phyloP scores from a whole-genome alignment of 1,140 invertebrate species.

The Riptortus pedestris region DNA sequence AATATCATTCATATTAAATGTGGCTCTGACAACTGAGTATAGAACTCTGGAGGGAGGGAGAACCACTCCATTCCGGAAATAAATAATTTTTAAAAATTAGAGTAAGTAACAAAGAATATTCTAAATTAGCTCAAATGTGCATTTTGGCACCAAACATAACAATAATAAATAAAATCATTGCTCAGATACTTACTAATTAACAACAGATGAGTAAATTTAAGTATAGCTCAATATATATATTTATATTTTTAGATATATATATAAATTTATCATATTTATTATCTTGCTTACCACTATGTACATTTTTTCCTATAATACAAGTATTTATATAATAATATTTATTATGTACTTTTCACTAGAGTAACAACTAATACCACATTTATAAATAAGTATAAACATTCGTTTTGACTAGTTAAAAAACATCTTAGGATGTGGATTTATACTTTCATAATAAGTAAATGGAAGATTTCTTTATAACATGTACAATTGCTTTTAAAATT shows the following conservation, averaged over 20 bases:
- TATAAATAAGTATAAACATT: slow-evolving; percentile 15
- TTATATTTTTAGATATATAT: slow-evolving; percentile 16
- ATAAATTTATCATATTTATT: slow-evolving; percentile 10
- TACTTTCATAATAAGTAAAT: slow-evolving; percentile 1
- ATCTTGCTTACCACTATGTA: not conserved
- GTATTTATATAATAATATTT: not conserved
- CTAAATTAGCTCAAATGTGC: too few species aligned
- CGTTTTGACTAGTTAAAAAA: slow-evolving; percentile 1
- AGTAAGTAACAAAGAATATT: too few species aligned
- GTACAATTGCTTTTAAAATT: too few species aligned
- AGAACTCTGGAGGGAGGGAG: too few species aligned
- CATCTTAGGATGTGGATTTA: not conserved
- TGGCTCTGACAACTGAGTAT: too few species aligned
- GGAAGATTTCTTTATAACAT: slow-evolving; percentile 6
- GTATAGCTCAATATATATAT: slow-evolving; percentile 14
- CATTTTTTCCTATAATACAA: slow-evolving; percentile 2
- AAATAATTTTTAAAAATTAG: too few species aligned
- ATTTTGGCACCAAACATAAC: slow-evolving; percentile 17
- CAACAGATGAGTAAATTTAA: not conserved
- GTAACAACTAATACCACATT: slow-evolving; percentile 20
- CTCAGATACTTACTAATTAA: slow-evolving; percentile 10
- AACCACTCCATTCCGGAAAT: too few species aligned
- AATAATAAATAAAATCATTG: slow-evolving; percentile 8
- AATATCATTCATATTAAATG: too few species aligned
- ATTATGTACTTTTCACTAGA: not conserved